These are phyloP conservation scores for Ophiodon elongatus DNA, from an alignment of 2,113 vertebrate species.

Conservation along the genomic window DNA sequence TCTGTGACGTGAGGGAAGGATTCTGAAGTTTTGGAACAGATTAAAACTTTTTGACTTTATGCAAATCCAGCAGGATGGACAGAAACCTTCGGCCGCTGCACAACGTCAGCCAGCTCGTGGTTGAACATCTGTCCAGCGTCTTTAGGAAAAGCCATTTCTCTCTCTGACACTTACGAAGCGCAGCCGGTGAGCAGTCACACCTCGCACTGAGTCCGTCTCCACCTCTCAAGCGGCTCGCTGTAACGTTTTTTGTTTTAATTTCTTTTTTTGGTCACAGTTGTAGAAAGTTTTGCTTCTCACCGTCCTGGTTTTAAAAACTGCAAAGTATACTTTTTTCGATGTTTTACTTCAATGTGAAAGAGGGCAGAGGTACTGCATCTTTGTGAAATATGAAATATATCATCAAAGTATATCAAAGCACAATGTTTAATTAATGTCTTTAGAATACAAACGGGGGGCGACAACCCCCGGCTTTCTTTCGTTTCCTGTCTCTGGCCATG, in stretches of 20 bases:
- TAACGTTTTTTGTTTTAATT: constrained; percentile 8
- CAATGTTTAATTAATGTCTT: constrained; percentile 87
- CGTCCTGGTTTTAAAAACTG: constrained; percentile 56
- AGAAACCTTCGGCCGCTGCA: neutral
- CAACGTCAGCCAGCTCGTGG: neutral
- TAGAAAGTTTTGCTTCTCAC: constrained; percentile 70
- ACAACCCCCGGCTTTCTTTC: constrained; percentile 51
- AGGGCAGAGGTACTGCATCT: constrained; percentile 81
- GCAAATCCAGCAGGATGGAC: constrained; percentile 46
- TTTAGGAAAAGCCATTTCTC: constrained; percentile 35
- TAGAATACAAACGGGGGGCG: constrained; percentile 71
- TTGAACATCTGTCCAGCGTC: constrained; percentile 28
- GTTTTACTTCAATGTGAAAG: constrained; percentile 80
- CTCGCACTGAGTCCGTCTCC: neutral
- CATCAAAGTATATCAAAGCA: constrained; percentile 89
- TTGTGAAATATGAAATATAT: constrained; percentile 88
- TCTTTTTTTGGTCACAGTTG: constrained; percentile 60
- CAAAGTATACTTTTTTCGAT: constrained; percentile 68
- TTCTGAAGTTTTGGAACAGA: neutral
- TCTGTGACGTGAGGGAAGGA: neutral
- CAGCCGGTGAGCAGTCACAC: constrained; percentile 12
- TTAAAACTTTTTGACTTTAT: constrained; percentile 41
- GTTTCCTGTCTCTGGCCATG: constrained; percentile 78
- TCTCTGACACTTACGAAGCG: constrained; percentile 7
- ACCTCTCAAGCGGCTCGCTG: constrained; percentile 57